Conservation (phyloP, 1,140 invertebrate genomes). For the Microvelia longipes region DNA sequence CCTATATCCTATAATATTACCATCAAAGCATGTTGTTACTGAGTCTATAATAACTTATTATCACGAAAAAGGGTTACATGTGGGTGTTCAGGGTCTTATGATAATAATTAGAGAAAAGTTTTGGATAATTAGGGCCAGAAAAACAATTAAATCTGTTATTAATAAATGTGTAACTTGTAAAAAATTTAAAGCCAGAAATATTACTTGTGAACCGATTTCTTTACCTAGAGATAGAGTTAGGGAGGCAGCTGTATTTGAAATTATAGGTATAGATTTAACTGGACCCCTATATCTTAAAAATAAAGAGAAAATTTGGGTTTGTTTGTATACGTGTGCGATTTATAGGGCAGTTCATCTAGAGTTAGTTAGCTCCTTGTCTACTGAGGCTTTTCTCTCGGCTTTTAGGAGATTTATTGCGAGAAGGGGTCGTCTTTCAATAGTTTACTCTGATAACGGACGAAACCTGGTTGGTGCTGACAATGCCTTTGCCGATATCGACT, state of each 20-base stretch:
- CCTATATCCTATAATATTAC: background rate
- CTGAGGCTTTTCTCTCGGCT: background rate
- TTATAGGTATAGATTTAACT: background rate
- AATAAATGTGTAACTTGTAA: background rate
- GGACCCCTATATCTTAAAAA: background rate
- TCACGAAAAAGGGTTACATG: background rate
- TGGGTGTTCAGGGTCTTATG: background rate
- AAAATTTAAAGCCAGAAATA: background rate
- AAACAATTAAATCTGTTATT: background rate
- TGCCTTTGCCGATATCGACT: background rate
- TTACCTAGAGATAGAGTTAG: background rate
- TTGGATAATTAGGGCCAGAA: background rate
- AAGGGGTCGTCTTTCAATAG: background rate
- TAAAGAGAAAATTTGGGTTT: slow-evolving; percentile 24
- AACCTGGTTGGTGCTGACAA: background rate
- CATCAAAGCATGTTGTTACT: background rate
- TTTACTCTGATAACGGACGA: background rate
- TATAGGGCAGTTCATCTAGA: slow-evolving; percentile 21
- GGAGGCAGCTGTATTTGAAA: background rate
- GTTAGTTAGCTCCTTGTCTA: slow-evolving; percentile 1
- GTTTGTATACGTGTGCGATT: slow-evolving; percentile 28
- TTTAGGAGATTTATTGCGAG: background rate
- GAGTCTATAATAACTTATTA: background rate
- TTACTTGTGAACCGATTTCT: background rate
- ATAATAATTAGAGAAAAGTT: background rate